These are phyloP conservation scores for Acanthis flammea DNA, from an alignment of 2,797 vertebrate species.

Conservation along the genomic window DNA sequence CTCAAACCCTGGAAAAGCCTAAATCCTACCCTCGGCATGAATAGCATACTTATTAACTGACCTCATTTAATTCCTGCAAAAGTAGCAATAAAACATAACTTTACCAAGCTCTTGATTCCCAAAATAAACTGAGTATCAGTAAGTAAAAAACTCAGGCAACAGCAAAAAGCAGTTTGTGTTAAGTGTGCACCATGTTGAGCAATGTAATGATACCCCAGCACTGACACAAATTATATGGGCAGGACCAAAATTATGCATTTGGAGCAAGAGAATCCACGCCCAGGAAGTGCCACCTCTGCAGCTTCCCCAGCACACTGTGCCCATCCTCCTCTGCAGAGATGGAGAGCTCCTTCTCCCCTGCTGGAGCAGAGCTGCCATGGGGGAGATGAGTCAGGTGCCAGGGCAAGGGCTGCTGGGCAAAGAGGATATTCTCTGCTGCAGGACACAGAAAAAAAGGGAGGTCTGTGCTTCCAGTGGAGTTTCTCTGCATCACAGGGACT, in stretches of 20 bases:
- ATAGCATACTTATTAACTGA: not conserved
- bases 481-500: not conserved
- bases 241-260: not conserved
- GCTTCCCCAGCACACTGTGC: not conserved
- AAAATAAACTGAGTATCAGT: not conserved
- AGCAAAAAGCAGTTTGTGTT: not conserved
- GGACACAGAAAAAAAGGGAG: not conserved
- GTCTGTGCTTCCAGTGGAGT: not conserved
- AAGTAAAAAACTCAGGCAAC: not conserved
- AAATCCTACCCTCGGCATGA: not conserved
- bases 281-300: not conserved
- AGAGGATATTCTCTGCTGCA: not conserved
- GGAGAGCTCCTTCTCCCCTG: not conserved
- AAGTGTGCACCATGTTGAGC: not conserved
- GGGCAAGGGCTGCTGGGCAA: not conserved
- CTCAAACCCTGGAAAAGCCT: not conserved
- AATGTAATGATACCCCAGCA: not conserved
- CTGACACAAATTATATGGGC: not conserved
- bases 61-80: constrained; percentile 1
- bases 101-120: not conserved
- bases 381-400: not conserved
- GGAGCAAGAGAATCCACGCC: not conserved
- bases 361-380: not conserved
- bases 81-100: not conserved
- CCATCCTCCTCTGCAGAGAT: not conserved